phyloP scores from a whole-genome alignment of 2,797 vertebrate genomes.

The Toxotes lorentzi region DNA sequence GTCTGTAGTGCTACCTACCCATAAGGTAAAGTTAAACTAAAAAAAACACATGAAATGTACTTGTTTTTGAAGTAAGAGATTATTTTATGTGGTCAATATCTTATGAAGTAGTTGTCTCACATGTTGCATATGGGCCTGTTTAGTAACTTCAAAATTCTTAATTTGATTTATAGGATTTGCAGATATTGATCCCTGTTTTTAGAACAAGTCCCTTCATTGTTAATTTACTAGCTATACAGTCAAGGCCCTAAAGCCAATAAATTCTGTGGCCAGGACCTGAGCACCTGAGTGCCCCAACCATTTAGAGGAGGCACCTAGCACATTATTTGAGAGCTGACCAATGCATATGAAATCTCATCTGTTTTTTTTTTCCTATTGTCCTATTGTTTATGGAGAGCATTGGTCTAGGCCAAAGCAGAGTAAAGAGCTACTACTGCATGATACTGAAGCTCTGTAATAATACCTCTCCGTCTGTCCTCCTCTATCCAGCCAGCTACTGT shows the following conservation, averaged over 20 bases:
- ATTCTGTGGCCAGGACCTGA: neutral
- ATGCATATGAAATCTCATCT: conserved; percentile 5
- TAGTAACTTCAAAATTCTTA: neutral
- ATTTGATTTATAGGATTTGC: neutral
- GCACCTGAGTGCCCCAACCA: neutral
- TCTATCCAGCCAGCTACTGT: conserved; percentile 95
- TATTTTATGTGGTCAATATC: neutral
- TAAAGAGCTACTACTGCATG: conserved; percentile 56
- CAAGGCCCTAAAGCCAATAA: neutral
- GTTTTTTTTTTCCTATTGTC: neutral
- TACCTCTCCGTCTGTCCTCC: conserved; percentile 97
- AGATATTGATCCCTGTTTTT: neutral
- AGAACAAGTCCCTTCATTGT: neutral
- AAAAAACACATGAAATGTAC: neutral
- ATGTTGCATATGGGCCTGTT: neutral
- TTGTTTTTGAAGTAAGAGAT: neutral
- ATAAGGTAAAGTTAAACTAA: neutral
- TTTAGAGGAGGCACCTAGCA: neutral
- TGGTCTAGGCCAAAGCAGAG: conserved; percentile 65
- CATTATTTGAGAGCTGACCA: neutral
- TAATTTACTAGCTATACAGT: neutral
- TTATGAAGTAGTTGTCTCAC: neutral
- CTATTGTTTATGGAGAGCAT: conserved; percentile 14
- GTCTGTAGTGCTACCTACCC: neutral
- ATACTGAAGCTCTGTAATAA: conserved; percentile 78